phyloP scores from a whole-genome alignment of 2,888 invertebrate genomes.

The Dolichopus griseipennis region DNA sequence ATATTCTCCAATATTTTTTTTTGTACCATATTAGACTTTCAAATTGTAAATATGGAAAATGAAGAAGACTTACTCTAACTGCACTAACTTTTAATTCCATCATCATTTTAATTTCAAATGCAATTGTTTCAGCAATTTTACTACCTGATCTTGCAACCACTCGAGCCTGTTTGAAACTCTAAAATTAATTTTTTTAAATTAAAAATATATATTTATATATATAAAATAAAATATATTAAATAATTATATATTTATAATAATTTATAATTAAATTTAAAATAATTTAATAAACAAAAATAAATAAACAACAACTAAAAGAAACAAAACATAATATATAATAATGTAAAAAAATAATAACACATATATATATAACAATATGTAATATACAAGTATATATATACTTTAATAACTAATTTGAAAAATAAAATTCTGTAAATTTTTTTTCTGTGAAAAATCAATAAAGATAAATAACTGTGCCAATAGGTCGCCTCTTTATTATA shows the following conservation, averaged over 20 bases:
- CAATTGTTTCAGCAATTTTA: conserved; percentile 71
- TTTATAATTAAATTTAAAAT: too few relatives aligned
- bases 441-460: conserved; percentile 36
- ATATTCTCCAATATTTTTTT: too few relatives aligned
- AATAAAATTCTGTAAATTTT: conserved; percentile 16
- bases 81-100: conserved; percentile 83
- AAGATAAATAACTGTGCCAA: conserved; percentile 5
- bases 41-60: too few relatives aligned
- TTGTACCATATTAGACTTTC: too few relatives aligned
- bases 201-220: conserved; percentile 16
- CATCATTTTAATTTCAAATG: conserved; percentile 76
- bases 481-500: not conserved
- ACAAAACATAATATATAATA: not conserved
- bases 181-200: conserved; percentile 25
- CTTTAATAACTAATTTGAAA: conserved; percentile 14
- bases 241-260: too few relatives aligned
- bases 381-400: conserved; percentile 13
- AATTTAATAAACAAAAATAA: not conserved
- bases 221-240: too few relatives aligned
- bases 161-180: conserved; percentile 72
- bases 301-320: not conserved
- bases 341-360: not conserved
- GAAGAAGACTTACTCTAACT: conserved; percentile 54
- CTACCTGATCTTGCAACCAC: conserved; percentile 68
- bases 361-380: conserved; percentile 3